Conservation (phyloP, 2,797 vertebrate genomes). For the Argentina silus region DNA sequence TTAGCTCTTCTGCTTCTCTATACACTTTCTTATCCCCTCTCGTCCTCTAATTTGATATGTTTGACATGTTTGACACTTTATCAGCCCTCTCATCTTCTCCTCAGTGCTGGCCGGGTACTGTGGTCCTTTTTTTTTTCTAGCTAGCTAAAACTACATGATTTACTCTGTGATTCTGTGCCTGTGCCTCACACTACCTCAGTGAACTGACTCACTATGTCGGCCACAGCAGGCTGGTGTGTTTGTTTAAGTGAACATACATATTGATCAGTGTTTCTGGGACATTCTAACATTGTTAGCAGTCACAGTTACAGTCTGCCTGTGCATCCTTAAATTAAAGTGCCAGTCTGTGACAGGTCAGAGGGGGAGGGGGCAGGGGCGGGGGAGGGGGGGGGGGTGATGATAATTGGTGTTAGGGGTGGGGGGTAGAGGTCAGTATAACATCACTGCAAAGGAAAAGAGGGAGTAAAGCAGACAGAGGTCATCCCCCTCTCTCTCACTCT, state of each 20-base stretch:
- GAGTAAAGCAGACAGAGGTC: conserved; percentile 14
- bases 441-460: not conserved
- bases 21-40: conserved; percentile 38
- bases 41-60: conserved; percentile 36
- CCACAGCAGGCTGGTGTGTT: conserved; percentile 35
- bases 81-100: conserved; percentile 44
- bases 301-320: not conserved
- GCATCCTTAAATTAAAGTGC: not conserved
- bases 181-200: conserved; percentile 30
- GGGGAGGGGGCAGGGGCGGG: conserved; percentile 35
- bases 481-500: not conserved
- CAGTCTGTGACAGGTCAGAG: conserved; percentile 1
- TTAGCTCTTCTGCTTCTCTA: conserved; percentile 35
- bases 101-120: not conserved
- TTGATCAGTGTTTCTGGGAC: not conserved
- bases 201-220: conserved; percentile 44
- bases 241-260: conserved; percentile 7
- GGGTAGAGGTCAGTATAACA: not conserved
- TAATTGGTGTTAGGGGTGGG: conserved; percentile 23
- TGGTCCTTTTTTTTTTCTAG: conserved; percentile 11
- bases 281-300: not conserved
- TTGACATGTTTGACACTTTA: conserved; percentile 48
- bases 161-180: conserved; percentile 5
- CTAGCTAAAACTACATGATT: not conserved
- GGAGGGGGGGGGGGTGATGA: conserved; percentile 35